Conservation (phyloP, 2,797 vertebrate genomes). For the Cynodonichthys magdalenae region DNA sequence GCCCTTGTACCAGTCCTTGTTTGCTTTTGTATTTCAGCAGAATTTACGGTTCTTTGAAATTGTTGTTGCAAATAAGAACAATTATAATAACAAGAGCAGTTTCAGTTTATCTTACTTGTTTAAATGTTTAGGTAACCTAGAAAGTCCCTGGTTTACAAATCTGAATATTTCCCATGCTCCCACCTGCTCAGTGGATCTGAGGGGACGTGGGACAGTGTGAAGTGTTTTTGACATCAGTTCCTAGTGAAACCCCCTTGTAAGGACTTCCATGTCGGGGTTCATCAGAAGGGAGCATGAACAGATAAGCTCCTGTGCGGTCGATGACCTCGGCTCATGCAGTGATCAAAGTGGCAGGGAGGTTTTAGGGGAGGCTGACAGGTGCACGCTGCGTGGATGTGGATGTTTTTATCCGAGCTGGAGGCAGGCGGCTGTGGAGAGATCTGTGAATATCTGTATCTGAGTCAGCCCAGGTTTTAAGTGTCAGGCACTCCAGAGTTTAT, state of each 20-base stretch:
- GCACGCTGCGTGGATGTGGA: slow-evolving; percentile 19
- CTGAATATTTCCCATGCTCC: not conserved
- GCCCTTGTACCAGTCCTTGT: too few relatives aligned
- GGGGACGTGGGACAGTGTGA: slow-evolving; percentile 6
- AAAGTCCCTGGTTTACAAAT: not conserved
- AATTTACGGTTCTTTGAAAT: too few relatives aligned
- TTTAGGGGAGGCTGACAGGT: slow-evolving; percentile 52
- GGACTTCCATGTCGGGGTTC: slow-evolving; percentile 43
- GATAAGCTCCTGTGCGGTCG: slow-evolving; percentile 56
- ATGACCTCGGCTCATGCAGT: slow-evolving; percentile 33
- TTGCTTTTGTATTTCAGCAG: too few relatives aligned
- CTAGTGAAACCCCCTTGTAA: slow-evolving; percentile 43
- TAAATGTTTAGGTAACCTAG: not conserved
- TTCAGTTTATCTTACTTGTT: not conserved
- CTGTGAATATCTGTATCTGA: slow-evolving; percentile 42
- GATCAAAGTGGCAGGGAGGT: slow-evolving; percentile 24
- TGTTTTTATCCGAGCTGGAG: slow-evolving; percentile 37
- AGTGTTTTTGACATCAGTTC: slow-evolving; percentile 62
- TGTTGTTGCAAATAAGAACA: too few relatives aligned
- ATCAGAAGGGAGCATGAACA: slow-evolving; percentile 33
- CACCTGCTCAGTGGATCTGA: slow-evolving; percentile 23
- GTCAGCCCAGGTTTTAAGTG: slow-evolving; percentile 41
- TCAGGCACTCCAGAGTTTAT: slow-evolving; percentile 55
- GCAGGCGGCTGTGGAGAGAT: slow-evolving; percentile 49
- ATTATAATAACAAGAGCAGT: too few relatives aligned